phyloP scores from a whole-genome alignment of 2,113 vertebrate species.

The Erythrolamprus reginae region DNA sequence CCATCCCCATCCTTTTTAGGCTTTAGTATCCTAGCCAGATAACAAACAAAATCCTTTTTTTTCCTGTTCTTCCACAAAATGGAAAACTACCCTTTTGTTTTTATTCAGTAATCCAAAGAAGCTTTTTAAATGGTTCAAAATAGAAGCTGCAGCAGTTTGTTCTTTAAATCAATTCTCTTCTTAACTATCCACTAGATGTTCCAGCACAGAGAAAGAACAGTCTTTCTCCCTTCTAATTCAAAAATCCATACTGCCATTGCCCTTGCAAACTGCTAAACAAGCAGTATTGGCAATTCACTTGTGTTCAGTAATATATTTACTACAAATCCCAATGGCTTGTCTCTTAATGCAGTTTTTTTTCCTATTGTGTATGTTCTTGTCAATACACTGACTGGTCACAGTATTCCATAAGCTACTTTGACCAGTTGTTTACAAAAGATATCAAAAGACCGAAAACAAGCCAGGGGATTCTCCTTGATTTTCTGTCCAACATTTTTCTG shows the following conservation, averaged over 20 bases:
- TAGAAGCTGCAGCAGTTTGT: constrained; percentile 63
- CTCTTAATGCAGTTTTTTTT: constrained; percentile 72
- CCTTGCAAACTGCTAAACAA: constrained; percentile 83
- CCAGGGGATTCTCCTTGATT: constrained; percentile 17
- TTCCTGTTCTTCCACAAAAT: constrained; percentile 42
- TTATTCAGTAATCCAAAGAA: constrained; percentile 63
- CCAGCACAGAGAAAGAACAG: constrained; percentile 69
- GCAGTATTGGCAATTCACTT: constrained; percentile 81
- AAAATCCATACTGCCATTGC: constrained; percentile 80
- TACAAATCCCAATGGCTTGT: constrained; percentile 68
- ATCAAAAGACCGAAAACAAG: constrained; percentile 47
- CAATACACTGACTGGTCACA: constrained; percentile 68
- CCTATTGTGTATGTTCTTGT: constrained; percentile 65
- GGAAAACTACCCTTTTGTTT: constrained; percentile 57
- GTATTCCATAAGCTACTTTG: constrained; percentile 59
- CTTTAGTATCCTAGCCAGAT: constrained; percentile 39
- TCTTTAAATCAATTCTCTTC: constrained; percentile 74
- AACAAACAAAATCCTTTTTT: constrained; percentile 46
- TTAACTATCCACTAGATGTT: constrained; percentile 70
- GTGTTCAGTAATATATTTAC: constrained; percentile 78
- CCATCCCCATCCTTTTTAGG: neutral
- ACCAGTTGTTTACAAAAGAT: constrained; percentile 57
- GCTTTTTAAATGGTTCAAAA: constrained; percentile 65
- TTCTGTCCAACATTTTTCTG: constrained; percentile 9
- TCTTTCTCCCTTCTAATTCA: constrained; percentile 75